phyloP scores from a whole-genome alignment of 1,140 invertebrate genomes.

The Elysia chlorotica region DNA sequence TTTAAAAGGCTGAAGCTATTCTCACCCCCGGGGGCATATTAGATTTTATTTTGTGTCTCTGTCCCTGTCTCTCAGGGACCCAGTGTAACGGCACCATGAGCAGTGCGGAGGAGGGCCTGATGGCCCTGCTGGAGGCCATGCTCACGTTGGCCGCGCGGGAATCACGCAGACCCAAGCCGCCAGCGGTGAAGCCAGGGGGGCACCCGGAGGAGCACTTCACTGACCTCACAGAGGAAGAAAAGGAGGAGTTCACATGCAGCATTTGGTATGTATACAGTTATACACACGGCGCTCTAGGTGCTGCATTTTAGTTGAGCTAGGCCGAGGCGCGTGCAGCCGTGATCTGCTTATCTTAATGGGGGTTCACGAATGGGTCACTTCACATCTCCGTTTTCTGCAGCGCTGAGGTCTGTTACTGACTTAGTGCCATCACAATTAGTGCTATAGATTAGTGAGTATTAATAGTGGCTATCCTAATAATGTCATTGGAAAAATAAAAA shows the following conservation, averaged over 20 bases:
- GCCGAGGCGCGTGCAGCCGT: too few species aligned
- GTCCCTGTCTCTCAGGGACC: not conserved
- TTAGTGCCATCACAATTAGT: too few species aligned
- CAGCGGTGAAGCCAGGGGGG: slow-evolving; percentile 46
- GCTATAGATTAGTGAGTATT: too few species aligned
- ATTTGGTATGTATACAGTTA: slow-evolving; percentile 57
- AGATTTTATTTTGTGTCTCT: not conserved
- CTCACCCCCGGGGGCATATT: not conserved
- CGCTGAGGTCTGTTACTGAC: too few species aligned
- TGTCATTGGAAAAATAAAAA: too few species aligned
- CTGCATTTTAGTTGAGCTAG: too few species aligned
- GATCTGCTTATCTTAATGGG: too few species aligned
- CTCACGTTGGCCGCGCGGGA: slow-evolving; percentile 34
- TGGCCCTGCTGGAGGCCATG: slow-evolving; percentile 49
- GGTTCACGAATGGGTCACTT: too few species aligned
- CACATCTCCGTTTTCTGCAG: too few species aligned
- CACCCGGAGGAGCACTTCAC: slow-evolving; percentile 51
- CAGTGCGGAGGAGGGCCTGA: slow-evolving; percentile 30
- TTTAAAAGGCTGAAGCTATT: not conserved
- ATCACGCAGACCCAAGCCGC: slow-evolving; percentile 18
- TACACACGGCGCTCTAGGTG: too few species aligned
- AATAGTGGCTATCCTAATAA: too few species aligned
- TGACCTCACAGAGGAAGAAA: slow-evolving; percentile 46
- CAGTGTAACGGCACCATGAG: slow-evolving; percentile 11
- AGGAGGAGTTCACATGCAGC: slow-evolving; percentile 48